A percentile compares a stretch with the other conserved stretches of the same genome.
These are phyloP conservation scores for Cryptus armator DNA, from an alignment of 2,888 invertebrate genomes.

Conservation along the genomic window DNA sequence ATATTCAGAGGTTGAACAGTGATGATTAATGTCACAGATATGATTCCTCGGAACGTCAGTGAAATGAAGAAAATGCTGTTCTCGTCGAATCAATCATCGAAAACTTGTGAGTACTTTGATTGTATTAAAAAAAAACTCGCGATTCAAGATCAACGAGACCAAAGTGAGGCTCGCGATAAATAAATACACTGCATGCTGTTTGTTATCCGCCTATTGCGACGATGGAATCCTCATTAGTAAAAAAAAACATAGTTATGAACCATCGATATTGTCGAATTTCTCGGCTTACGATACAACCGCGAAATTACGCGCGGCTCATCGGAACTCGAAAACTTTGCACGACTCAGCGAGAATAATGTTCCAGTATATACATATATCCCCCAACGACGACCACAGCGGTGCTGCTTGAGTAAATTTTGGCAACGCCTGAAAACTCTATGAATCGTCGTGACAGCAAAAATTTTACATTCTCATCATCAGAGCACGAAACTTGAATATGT, in stretches of 20 bases:
- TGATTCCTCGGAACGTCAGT: no score
- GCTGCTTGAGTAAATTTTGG: conserved; percentile 1
- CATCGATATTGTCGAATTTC: not conserved
- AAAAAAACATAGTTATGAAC: not conserved
- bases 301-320: not conserved
- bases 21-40: no score
- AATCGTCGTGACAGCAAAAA: conserved; percentile 28
- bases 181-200: no score
- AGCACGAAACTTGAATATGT: not conserved
- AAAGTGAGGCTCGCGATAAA: no score
- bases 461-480: not conserved
- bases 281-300: not conserved
- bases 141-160: no score
- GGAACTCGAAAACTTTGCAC: conserved; percentile 19
- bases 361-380: conserved; percentile 24
- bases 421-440: conserved; percentile 11
- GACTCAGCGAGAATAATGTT: conserved; percentile 62
- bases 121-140: no score
- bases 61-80: no score
- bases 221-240: no score
- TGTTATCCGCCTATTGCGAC: no score
- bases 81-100: no score
- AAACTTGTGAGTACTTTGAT: no score
- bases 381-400: not conserved
- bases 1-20: no score